Base-by-base conservation (phyloP, 2,888 invertebrate genomes). In the Cataglyphis cursor region DNA sequence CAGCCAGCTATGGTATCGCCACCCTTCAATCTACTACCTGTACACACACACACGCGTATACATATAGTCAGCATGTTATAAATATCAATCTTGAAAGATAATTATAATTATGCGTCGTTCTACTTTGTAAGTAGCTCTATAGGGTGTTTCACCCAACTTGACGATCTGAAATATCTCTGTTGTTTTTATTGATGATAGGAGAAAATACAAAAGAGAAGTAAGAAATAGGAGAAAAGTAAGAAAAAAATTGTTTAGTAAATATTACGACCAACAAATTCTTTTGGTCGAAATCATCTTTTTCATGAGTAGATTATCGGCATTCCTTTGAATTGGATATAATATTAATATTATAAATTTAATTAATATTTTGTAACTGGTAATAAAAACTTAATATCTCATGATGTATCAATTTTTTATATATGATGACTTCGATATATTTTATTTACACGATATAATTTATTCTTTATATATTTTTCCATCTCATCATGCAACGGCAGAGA, bases 21-120 rank as follows among this genome's bases (percentile, higher is more conserved):
- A 86, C 92, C 93, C 88, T 92, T 94, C 92, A 93, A 93, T 92
- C 92, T 94, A 92, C 93, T 92, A 88, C 94, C 95, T 95, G 93
- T 87, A 85, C 89, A 92, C 75, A 88, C 91, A 93, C 90, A 91
- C 89, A 18, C 41, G n/a, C 21, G 15, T 5, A 68, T 28, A 54
- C 57, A 31, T 59, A 72, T 72, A 68, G 59, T 70, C 28, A 80
- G 35, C 18, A 21, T 28, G 72, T 80, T 80, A 80, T 80, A 80
- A 72, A 72, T 80, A 61, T 80, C 78, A 72, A 80, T 72, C 24
- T 70, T 1, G 5, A 70, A 72, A 80, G 72, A 48, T 80, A 70
- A 80, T 80, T 80, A 80, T 80, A 80, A 76, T 76, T 68, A 41
- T 35, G 35, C 54, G 38, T 57, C 24, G 68, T 78, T 61, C 72